These are phyloP conservation scores for Achlya flavicornis DNA, from an alignment of 2,888 invertebrate species.

Conservation along the genomic window DNA sequence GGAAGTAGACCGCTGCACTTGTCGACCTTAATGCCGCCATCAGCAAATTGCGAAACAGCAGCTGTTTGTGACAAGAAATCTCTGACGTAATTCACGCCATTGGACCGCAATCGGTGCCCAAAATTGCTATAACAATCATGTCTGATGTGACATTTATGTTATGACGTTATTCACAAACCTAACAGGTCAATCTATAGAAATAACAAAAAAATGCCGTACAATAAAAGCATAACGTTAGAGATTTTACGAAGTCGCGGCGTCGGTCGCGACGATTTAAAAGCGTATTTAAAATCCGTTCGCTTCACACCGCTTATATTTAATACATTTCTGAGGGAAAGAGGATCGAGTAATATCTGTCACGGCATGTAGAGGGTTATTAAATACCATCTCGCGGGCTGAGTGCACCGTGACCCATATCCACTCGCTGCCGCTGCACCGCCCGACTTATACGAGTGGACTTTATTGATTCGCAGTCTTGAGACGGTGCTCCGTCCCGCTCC, in stretches of 20 bases:
- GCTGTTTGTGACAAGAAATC: conserved; percentile 77
- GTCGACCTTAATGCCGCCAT: conserved; percentile 78
- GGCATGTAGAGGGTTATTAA: conserved; percentile 71
- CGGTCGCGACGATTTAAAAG: conserved; percentile 47
- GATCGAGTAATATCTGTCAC: conserved; percentile 73
- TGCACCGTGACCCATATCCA: conserved; percentile 82
- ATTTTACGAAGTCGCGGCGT: conserved; percentile 44
- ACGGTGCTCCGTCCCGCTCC: conserved; percentile 70
- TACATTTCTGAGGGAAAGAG: conserved; percentile 40
- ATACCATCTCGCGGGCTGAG: conserved; percentile 69
- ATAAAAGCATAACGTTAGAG: conserved; percentile 33
- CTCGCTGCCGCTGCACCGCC: conserved; percentile 76
- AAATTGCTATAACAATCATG: conserved; percentile 63
- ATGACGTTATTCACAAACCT: conserved; percentile 33
- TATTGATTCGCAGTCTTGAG: conserved; percentile 85
- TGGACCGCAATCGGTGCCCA: conserved; percentile 60
- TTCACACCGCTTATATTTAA: conserved; percentile 48
- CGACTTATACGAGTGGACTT: conserved; percentile 82
- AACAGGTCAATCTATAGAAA: conserved; percentile 26
- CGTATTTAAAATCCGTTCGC: conserved; percentile 47
- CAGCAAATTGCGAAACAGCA: conserved; percentile 82
- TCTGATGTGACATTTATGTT: conserved; percentile 46
- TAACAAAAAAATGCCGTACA: conserved; percentile 28
- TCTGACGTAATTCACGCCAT: conserved; percentile 72
- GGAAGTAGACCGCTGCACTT: conserved; percentile 70